Conservation (phyloP, 2,113 vertebrate species). For the Mormyrus lacerda region DNA sequence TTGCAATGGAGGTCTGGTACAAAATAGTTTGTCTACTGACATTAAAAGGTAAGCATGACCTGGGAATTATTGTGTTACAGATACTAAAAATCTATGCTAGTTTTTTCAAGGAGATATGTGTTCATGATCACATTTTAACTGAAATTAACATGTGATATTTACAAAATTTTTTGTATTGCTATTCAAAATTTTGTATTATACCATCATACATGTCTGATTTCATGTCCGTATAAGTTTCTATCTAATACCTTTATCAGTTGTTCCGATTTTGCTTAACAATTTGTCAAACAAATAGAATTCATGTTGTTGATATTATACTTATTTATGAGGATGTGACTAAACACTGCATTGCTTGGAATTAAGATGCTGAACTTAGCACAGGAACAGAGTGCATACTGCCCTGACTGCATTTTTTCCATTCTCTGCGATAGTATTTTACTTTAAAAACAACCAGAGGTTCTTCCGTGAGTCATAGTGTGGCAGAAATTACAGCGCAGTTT, state of each 20-base stretch:
- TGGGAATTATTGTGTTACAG: neutral
- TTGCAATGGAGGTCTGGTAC: conserved; percentile 34
- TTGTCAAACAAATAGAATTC: neutral
- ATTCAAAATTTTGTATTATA: neutral
- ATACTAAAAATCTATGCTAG: neutral
- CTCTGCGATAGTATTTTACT: neutral
- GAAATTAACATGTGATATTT: neutral
- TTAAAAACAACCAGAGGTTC: neutral
- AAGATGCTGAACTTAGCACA: neutral
- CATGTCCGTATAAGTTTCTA: too few species aligned
- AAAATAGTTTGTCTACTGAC: conserved; percentile 20
- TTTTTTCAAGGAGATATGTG: neutral
- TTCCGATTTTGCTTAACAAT: neutral
- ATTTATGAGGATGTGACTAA: neutral
- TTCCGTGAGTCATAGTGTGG: neutral
- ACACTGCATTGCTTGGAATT: neutral
- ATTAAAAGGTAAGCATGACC: conserved; percentile 41
- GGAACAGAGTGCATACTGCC: neutral
- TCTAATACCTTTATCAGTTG: neutral
- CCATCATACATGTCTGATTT: neutral
- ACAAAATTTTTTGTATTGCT: neutral
- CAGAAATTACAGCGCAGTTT: neutral
- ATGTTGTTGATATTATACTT: neutral
- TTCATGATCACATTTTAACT: neutral
- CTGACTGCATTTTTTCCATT: neutral